Evolutionary conservation across 2,888 invertebrate species (phyloP).

Genomic region (Cryptocephalus moraei): DNA sequence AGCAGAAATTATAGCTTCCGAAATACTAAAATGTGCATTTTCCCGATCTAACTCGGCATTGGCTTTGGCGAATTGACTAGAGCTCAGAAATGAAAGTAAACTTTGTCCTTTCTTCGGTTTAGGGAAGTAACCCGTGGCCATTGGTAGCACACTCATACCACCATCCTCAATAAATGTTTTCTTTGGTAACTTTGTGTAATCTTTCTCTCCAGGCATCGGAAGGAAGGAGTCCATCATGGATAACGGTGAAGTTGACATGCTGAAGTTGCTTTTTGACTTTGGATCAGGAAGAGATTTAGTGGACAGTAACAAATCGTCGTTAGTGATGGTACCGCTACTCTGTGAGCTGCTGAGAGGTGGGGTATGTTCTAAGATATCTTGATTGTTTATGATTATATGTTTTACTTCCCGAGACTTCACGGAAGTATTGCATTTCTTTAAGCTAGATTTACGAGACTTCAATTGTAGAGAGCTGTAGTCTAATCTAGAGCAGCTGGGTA

Average conservation of each 20-base stretch:
- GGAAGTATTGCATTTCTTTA: conserved; percentile 5
- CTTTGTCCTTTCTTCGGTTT: conserved; percentile 58
- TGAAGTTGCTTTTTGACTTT: conserved; percentile 6
- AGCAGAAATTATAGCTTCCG: conserved; percentile 74
- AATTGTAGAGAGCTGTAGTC: conserved; percentile 25
- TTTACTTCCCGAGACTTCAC: conserved; percentile 9
- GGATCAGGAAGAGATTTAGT: conserved; percentile 13
- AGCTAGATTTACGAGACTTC: conserved; percentile 3
- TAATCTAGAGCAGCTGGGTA: conserved; percentile 27
- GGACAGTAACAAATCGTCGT: conserved; percentile 23
- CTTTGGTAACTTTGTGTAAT: conserved; percentile 37
- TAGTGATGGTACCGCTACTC: conserved; percentile 17
- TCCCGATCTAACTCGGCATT: conserved; percentile 74
- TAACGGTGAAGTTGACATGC: conserved; percentile 24
- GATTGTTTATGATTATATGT: conserved; percentile 31
- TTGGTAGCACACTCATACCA: conserved; percentile 47
- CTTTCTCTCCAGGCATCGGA: conserved; percentile 38
- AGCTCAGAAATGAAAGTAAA: conserved; percentile 60
- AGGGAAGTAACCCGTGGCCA: conserved; percentile 52
- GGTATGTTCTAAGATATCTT: conserved; percentile 33
- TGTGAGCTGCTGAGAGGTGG: conserved; percentile 27
- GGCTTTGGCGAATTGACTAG: conserved; percentile 56
- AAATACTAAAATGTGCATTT: conserved; percentile 78
- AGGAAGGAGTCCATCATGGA: conserved; percentile 33
- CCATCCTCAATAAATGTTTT: conserved; percentile 51